Base-by-base conservation (phyloP, 2,888 invertebrate species). In the Drosophila paranaensis region DNA sequence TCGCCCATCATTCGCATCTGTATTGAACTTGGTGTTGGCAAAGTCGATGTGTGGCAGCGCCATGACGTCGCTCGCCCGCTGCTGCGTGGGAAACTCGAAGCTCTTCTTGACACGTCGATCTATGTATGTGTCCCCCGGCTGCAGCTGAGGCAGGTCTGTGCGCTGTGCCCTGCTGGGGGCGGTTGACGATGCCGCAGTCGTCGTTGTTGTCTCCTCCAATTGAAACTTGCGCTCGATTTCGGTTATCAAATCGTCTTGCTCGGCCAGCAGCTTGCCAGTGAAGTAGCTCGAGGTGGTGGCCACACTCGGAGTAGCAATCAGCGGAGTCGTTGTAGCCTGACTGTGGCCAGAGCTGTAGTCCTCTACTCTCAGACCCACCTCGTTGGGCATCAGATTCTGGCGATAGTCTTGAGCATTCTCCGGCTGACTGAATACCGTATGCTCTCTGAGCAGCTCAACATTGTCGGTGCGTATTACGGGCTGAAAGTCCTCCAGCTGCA, bases 61-160 rank as follows among this genome's bases (percentile, higher is more conserved):
- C 73, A 88, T 82, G 5, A 84, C 89, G 67, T 91, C 90, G 56
- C 91, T 91, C 3, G 91, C 90, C 1, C 89, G 65, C 46, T 89
- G 91, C 68, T 91, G 92, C 85, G 90, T 85, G 13, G 92, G 92
- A 71, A 92, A 92, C 69, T 92, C 92, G 60, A 92, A 92, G 81
- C 92, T 92, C 67, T 93, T 93, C 87, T 93, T 93, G 3, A 93
- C 93, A n/a, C 93, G 87, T 2, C 92, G 89, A 67, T 93, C 93
- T 39, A 93, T 91, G 67, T 90, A 92, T 45, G 86, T 89, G 60
- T 81, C 71, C 14, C 78, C 74, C 14, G 79, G 68, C 39, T 64
- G 39, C 39, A 58, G 69, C 11, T n/a, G 67, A 10, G 48, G 64
- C 51, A 69, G 64, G 20, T 39, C 55, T 1, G 69, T 6, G 14